These are phyloP conservation scores for Percopsis transmontana DNA, from an alignment of 2,113 vertebrate genomes.

Conservation along the genomic window DNA sequence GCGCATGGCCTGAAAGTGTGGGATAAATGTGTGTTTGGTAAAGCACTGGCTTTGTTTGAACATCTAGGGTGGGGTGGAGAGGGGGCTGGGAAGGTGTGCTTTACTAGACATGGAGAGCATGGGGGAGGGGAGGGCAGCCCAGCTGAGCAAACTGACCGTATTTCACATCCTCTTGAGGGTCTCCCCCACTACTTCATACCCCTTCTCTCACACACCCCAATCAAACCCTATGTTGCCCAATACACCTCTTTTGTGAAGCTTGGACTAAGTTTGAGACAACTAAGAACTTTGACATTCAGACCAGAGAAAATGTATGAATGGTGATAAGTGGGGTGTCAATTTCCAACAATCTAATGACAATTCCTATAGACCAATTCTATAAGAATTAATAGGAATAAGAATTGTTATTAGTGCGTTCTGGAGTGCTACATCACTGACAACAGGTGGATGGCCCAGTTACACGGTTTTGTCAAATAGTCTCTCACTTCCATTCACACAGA, in stretches of 20 bases:
- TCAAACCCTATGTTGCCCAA: background rate
- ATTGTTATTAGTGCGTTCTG: too few species aligned
- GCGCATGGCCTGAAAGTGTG: conserved; percentile 42
- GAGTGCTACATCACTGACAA: too few species aligned
- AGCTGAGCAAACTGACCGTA: conserved; percentile 70
- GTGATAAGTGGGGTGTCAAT: background rate
- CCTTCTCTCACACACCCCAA: background rate
- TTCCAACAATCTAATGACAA: conserved; percentile 5
- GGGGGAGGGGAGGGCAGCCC: conserved; percentile 18
- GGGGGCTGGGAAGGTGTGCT: conserved; percentile 51
- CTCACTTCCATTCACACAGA: conserved; percentile 20
- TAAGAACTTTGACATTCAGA: conserved; percentile 1
- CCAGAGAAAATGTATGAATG: background rate
- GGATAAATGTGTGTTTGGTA: conserved; percentile 31
- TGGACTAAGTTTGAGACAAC: background rate
- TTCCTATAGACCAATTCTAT: background rate
- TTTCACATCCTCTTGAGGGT: conserved; percentile 73
- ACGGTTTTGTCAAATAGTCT: background rate
- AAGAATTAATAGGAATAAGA: background rate
- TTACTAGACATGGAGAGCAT: conserved; percentile 24
- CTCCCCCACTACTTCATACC: conserved; percentile 54
- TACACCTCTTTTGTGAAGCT: background rate
- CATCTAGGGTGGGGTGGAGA: conserved; percentile 41
- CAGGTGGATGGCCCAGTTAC: background rate
- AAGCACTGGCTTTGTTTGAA: conserved; percentile 71